Percentiles rank a stretch among this genome's conserved stretches.
phyloP scores from a whole-genome alignment of 2,113 vertebrate species.

The Brachypodius melanocephalos region DNA sequence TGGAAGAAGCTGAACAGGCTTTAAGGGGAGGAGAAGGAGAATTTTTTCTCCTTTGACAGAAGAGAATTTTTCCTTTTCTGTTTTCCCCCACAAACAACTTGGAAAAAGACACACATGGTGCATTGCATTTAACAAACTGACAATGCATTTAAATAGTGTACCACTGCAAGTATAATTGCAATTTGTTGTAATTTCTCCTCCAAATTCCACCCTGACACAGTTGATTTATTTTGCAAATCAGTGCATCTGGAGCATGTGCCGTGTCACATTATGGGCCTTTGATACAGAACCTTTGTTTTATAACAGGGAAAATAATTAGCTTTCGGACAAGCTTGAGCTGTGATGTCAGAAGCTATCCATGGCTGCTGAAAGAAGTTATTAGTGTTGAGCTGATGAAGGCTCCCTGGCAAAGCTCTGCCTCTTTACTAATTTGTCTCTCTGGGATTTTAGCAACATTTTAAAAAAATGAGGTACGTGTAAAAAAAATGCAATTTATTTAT shows the following conservation, averaged over 20 bases:
- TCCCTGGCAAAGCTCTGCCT: constrained; percentile 71
- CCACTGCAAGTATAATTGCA: constrained; percentile 70
- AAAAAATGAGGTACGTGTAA: constrained; percentile 41
- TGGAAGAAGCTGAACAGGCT: not conserved
- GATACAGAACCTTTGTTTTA: constrained; percentile 82
- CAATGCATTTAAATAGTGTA: constrained; percentile 63
- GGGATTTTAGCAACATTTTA: constrained; percentile 73
- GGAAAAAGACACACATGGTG: constrained; percentile 1
- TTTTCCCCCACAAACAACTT: not conserved
- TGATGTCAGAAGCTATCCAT: constrained; percentile 72
- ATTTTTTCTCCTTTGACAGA: constrained; percentile 24
- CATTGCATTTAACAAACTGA: constrained; percentile 58
- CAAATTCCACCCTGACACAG: constrained; percentile 73
- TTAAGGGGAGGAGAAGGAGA: not conserved
- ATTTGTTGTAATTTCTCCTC: constrained; percentile 78
- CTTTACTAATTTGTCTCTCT: constrained; percentile 80
- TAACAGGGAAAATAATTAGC: constrained; percentile 82
- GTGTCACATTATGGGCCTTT: constrained; percentile 78
- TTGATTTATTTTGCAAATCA: constrained; percentile 81
- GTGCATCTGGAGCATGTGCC: constrained; percentile 74
- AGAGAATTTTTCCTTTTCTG: constrained; percentile 4
- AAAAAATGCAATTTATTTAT: not conserved
- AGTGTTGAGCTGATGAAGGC: constrained; percentile 75
- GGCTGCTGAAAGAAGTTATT: constrained; percentile 80
- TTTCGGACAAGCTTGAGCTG: constrained; percentile 79